These are phyloP conservation scores for Cardiocondyla obscurior DNA, from an alignment of 1,140 invertebrate species.

Conservation along the genomic window DNA sequence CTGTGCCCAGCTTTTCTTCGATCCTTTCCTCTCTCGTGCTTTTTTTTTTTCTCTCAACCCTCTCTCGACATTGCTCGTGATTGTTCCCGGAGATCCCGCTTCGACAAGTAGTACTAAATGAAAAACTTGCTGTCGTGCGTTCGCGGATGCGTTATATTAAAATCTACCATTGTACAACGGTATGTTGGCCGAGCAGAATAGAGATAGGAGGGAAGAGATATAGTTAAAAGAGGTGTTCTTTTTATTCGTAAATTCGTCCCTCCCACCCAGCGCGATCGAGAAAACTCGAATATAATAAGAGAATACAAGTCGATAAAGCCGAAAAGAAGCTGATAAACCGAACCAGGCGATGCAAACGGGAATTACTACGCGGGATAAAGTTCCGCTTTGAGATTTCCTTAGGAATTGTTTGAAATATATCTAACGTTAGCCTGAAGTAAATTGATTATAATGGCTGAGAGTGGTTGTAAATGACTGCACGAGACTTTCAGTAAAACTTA, in stretches of 20 bases:
- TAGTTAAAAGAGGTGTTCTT: neutral
- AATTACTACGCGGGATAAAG: neutral
- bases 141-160: constrained; percentile 68
- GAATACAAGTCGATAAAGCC: constrained; percentile 31
- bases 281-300: neutral
- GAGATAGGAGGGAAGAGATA: neutral
- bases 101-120: constrained; percentile 68
- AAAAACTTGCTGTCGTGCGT: constrained; percentile 58
- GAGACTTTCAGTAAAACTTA: constrained; percentile 4
- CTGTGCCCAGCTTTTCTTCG: constrained; percentile 31
- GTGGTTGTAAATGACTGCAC: constrained; percentile 34
- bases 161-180: constrained; percentile 62
- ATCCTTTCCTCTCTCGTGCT: neutral
- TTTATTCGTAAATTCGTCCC: neutral
- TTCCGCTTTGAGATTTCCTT: constrained; percentile 13
- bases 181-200: constrained; percentile 6
- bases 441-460: constrained; percentile 37
- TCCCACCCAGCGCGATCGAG: neutral
- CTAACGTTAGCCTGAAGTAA: neutral
- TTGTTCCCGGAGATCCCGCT: constrained; percentile 59
- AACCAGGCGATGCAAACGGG: neutral
- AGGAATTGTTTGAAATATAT: constrained; percentile 4
- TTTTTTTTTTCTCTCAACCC: neutral
- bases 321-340: constrained; percentile 29
- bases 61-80: constrained; percentile 29